Conservation (phyloP, 2,113 vertebrate species). For the Lipotes vexillifer region DNA sequence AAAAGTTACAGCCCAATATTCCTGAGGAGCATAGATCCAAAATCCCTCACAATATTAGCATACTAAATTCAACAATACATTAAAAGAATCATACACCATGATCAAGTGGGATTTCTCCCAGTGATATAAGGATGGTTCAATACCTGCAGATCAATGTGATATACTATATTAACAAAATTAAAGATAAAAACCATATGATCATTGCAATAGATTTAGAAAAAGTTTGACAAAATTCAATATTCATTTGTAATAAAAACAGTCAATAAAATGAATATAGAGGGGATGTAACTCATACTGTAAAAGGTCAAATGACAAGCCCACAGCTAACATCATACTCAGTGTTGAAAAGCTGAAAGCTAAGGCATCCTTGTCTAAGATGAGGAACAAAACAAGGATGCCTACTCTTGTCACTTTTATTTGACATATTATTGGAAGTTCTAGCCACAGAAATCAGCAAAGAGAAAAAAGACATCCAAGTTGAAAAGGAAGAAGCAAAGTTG, state of each 20-base stretch:
- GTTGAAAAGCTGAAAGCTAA: neutral
- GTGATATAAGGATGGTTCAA: neutral
- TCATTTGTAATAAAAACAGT: neutral
- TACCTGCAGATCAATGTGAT: neutral
- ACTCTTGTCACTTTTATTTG: neutral
- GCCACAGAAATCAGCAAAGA: neutral
- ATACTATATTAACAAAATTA: neutral
- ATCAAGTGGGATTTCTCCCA: neutral
- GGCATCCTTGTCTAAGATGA: neutral
- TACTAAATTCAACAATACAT: neutral
- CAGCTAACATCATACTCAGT: neutral
- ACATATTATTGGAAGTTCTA: neutral
- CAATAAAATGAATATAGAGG: neutral
- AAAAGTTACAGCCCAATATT: neutral
- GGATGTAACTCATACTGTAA: neutral
- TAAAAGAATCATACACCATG: neutral
- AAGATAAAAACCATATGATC: neutral
- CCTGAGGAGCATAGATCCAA: neutral
- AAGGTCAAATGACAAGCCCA: neutral
- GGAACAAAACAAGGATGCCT: neutral
- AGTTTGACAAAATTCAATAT: neutral
- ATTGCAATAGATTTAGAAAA: neutral
- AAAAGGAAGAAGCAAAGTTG: neutral
- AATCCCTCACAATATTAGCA: neutral
- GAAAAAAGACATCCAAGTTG: neutral